Evolutionary conservation across 1,140 invertebrate species (phyloP).

Genomic region (Teleopsis dalmanni): DNA sequence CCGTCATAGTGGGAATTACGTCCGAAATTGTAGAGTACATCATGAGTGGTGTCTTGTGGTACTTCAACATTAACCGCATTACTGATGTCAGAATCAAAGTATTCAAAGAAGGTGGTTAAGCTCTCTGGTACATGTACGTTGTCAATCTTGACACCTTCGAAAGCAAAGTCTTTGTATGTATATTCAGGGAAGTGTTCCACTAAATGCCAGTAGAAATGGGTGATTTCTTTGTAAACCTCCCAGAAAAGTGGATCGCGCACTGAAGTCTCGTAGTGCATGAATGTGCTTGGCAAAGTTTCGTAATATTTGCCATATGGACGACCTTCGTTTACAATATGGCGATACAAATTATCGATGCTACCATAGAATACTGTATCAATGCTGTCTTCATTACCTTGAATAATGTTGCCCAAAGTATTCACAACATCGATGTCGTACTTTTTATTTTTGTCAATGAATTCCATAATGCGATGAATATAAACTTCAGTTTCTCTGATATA

Average conservation of each 20-base stretch:
- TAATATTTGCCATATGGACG: slow-evolving; percentile 33
- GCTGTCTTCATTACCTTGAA: slow-evolving; percentile 50
- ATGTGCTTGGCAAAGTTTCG: slow-evolving; percentile 44
- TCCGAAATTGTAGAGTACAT: slow-evolving; percentile 49
- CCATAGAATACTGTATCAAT: slow-evolving; percentile 46
- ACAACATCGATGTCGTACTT: slow-evolving; percentile 47
- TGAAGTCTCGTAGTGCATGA: slow-evolving; percentile 53
- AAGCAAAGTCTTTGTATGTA: slow-evolving; percentile 50
- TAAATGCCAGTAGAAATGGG: slow-evolving; percentile 52
- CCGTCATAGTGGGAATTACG: slow-evolving; percentile 56
- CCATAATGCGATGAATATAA: slow-evolving; percentile 54
- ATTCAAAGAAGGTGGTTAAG: slow-evolving; percentile 62
- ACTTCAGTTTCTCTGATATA: slow-evolving; percentile 42
- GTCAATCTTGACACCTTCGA: slow-evolving; percentile 57
- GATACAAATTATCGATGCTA: slow-evolving; percentile 40
- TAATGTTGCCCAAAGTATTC: slow-evolving; percentile 50
- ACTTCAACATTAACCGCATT: slow-evolving; percentile 52
- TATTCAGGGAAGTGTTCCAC: slow-evolving; percentile 48
- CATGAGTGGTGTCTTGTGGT: slow-evolving; percentile 10
- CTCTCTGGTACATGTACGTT: slow-evolving; percentile 56
- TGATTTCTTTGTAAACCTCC: slow-evolving; percentile 54
- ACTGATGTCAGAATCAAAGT: slow-evolving; percentile 59
- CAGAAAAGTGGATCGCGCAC: slow-evolving; percentile 61
- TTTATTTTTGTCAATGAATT: slow-evolving; percentile 53
- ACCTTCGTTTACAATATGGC: slow-evolving; percentile 44